phyloP scores from a whole-genome alignment of 2,888 invertebrate species.

The Andrena haemorrhoa region DNA sequence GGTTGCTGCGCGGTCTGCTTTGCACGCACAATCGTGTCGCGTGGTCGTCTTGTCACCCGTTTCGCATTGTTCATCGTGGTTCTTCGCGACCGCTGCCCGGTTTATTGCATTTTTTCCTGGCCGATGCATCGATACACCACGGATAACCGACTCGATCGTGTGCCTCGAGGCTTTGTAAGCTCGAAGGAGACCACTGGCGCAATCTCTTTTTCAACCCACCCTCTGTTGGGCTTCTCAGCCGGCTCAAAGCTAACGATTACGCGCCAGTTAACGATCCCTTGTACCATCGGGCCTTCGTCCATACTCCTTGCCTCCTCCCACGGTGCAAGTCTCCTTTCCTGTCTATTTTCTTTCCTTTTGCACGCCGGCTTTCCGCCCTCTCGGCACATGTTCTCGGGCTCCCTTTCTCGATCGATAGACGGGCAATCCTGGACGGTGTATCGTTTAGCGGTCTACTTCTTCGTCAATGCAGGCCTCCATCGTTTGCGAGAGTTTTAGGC shows the following conservation, averaged over 20 bases:
- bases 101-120: constrained; percentile 55
- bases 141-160: constrained; percentile 38
- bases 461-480: not conserved
- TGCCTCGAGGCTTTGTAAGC: constrained; percentile 41
- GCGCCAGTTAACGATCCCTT: constrained; percentile 79
- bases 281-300: constrained; percentile 54
- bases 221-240: constrained; percentile 59
- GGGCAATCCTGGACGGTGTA: constrained; percentile 33
- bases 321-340: constrained; percentile 44
- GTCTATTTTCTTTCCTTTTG: constrained; percentile 43
- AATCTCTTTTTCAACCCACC: constrained; percentile 58
- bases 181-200: constrained; percentile 34
- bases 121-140: constrained; percentile 35
- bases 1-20: not conserved
- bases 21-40: constrained; percentile 22
- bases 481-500: not conserved
- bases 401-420: constrained; percentile 46
- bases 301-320: constrained; percentile 39
- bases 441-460: constrained; percentile 43
- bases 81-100: constrained; percentile 32
- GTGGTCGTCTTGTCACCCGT: constrained; percentile 16
- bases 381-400: constrained; percentile 13
- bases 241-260: constrained; percentile 81
- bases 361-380: constrained; percentile 17
- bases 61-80: constrained; percentile 39